A percentile compares a stretch with the other conserved stretches of the same genome.
Conservation (phyloP, 2,113 vertebrate genomes). For the Lasiurus cinereus region DNA sequence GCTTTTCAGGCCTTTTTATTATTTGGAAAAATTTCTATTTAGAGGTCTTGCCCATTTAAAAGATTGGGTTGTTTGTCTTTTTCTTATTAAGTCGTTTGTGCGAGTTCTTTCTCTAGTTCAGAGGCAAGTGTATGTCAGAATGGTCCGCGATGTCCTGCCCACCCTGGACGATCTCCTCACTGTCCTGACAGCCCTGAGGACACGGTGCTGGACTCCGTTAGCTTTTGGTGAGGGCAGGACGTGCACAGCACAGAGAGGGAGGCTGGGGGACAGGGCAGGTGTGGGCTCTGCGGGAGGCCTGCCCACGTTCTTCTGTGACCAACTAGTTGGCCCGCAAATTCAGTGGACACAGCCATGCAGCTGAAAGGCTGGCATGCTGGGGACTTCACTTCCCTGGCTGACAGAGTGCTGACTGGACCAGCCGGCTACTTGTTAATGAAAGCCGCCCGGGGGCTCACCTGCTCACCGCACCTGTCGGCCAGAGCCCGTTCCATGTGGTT, state of each 20-base stretch:
- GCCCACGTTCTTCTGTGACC: not conserved
- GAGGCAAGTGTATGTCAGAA: not conserved
- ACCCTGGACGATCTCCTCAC: not conserved
- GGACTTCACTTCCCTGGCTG: not conserved
- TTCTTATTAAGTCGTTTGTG: not conserved
- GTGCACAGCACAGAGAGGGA: too few relatives aligned
- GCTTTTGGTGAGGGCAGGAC: not conserved
- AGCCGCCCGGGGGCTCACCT: not conserved
- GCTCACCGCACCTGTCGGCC: not conserved
- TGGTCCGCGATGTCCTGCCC: not conserved
- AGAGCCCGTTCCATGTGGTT: not conserved
- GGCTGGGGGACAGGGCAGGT: not conserved
- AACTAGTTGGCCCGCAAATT: not conserved
- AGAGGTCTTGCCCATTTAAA: not conserved
- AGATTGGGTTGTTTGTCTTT: not conserved
- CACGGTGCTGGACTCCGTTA: not conserved
- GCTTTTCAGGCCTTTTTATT: not conserved
- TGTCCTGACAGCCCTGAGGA: not conserved
- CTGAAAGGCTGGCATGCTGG: not conserved
- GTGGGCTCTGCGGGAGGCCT: not conserved
- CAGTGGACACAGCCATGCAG: not conserved
- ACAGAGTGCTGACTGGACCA: not conserved
- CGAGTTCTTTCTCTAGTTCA: not conserved
- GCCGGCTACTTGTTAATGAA: not conserved
- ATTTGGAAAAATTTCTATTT: not conserved